Evolutionary conservation across 2,797 vertebrate species (phyloP).

Genomic region (Enteromius fasciolatus): DNA sequence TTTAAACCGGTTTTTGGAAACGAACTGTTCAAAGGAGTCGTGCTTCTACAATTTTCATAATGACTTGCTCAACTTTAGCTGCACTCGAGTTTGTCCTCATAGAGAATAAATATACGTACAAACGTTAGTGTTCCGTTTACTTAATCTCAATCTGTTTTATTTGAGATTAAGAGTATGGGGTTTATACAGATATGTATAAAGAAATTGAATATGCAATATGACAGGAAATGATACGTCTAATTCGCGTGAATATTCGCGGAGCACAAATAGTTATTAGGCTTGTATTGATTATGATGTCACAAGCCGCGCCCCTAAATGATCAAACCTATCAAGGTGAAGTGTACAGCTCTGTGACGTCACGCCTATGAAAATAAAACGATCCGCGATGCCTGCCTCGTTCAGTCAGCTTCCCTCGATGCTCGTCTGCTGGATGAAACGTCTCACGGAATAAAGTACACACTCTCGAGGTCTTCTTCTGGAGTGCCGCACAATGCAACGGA

Average conservation of each 20-base stretch:
- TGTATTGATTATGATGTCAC: not conserved
- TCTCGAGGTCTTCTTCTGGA: not conserved
- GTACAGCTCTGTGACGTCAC: not conserved
- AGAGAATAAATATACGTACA: not conserved
- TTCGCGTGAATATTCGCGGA: not conserved
- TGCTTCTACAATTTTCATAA: not conserved
- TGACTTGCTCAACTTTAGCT: too few species aligned
- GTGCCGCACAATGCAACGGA: not conserved
- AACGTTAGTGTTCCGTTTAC: not conserved
- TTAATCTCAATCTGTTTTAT: not conserved
- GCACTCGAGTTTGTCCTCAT: not conserved
- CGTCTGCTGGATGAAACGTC: not conserved
- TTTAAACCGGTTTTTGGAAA: not conserved
- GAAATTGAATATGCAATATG: not conserved
- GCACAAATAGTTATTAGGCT: not conserved
- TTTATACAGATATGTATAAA: not conserved
- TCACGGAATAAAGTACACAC: slow-evolving; percentile 5
- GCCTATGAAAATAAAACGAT: not conserved
- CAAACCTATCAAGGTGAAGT: slow-evolving; percentile 13
- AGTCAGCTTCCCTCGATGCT: not conserved
- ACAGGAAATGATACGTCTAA: not conserved
- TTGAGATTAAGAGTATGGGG: not conserved
- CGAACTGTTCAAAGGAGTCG: not conserved
- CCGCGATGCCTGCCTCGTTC: not conserved
- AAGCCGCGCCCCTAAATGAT: slow-evolving; percentile 4